Conservation (phyloP, 2,888 invertebrate genomes). For the Abrostola triplasia region DNA sequence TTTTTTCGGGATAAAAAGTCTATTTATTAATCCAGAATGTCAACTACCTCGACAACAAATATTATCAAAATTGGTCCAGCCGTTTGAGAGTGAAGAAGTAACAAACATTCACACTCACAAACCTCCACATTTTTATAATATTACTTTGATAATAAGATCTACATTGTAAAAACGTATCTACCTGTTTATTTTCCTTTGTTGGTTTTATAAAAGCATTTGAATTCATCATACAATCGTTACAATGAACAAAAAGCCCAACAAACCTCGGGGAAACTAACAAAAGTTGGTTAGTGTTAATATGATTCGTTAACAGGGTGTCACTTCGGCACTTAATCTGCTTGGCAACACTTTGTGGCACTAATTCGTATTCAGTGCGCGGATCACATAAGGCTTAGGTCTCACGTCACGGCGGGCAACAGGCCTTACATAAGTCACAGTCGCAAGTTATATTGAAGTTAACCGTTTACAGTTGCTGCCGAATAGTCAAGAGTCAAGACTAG, state of each 20-base stretch:
- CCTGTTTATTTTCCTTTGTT: too few relatives aligned
- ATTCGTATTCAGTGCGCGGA: constrained; percentile 48
- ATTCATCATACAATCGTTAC: neutral
- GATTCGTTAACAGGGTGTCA: constrained; percentile 43
- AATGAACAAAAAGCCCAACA: neutral
- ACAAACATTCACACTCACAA: too few relatives aligned
- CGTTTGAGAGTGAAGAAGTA: too few relatives aligned
- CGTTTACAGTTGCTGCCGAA: neutral
- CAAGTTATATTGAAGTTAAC: neutral
- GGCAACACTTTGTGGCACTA: constrained; percentile 35
- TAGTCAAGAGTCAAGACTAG: neutral
- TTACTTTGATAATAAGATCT: too few relatives aligned
- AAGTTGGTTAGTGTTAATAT: constrained; percentile 39
- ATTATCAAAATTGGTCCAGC: too few relatives aligned
- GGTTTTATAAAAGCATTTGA: neutral
- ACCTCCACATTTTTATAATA: too few relatives aligned
- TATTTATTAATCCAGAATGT: too few relatives aligned
- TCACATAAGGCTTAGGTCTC: constrained; percentile 37
- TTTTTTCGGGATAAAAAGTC: too few relatives aligned
- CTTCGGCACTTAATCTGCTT: constrained; percentile 40
- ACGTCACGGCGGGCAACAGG: constrained; percentile 26
- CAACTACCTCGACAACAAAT: too few relatives aligned
- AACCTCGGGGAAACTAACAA: neutral
- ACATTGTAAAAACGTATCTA: too few relatives aligned
- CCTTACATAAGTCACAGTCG: neutral